Evolutionary conservation across 2,113 vertebrate species (phyloP).

Genomic region (Hiodon alosoides): DNA sequence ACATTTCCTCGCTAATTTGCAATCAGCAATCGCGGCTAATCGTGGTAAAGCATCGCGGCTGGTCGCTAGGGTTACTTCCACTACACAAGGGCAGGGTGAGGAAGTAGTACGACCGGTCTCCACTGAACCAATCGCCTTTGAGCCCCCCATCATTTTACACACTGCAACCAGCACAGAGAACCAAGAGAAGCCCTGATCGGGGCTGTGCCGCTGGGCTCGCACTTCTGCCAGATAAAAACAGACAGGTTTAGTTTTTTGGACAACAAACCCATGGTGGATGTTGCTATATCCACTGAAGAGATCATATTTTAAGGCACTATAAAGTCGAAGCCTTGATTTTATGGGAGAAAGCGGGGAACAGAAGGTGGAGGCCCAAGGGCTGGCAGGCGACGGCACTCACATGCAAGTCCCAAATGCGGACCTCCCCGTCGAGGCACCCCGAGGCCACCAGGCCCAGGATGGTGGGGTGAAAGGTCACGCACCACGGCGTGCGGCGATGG

Average conservation of each 20-base stretch:
- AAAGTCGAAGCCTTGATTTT: not conserved
- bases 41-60: too few relatives aligned
- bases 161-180: not conserved
- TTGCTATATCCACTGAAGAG: too few relatives aligned
- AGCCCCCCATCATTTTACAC: not conserved
- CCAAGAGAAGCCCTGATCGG: not conserved
- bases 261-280: too few relatives aligned
- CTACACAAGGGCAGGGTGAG: not conserved
- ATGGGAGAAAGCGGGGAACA: not conserved
- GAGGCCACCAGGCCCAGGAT: slow-evolving; percentile 96
- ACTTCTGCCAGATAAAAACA: too few relatives aligned
- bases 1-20: too few relatives aligned
- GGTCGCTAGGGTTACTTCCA: too few relatives aligned
- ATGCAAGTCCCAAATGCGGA: slow-evolving; percentile 98
- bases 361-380: not conserved
- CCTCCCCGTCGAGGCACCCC: slow-evolving; percentile 95
- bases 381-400: slow-evolving; percentile 64
- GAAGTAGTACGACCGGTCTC: not conserved
- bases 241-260: too few relatives aligned
- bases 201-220: not conserved
- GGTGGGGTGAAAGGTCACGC: slow-evolving; percentile 96
- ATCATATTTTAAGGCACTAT: not conserved
- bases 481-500: slow-evolving; percentile 96
- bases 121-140: too few relatives aligned
- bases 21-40: too few relatives aligned